Conservation (phyloP, 1,140 invertebrate genomes). For the Aphelinus certus region DNA sequence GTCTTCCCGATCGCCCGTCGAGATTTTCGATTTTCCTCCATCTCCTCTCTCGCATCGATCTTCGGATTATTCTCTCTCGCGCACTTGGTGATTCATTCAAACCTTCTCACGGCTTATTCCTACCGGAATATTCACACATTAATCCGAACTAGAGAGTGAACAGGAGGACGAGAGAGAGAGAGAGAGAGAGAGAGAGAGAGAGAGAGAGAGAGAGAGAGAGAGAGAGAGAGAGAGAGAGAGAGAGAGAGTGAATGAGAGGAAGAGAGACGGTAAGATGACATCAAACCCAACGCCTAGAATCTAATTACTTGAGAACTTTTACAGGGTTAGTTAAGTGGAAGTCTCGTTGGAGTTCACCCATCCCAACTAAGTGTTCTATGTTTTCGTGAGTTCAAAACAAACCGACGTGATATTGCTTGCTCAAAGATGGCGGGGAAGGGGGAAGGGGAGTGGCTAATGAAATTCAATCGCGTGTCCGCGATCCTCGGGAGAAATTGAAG, state of each 20-base stretch:
- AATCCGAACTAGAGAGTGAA: conserved; percentile 15
- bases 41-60: neutral
- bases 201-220: neutral
- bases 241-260: neutral
- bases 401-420: conserved; percentile 11
- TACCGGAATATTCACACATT: conserved; percentile 14
- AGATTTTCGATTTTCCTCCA: neutral
- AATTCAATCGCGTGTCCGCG: conserved; percentile 23
- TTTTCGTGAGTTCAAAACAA: conserved; percentile 7
- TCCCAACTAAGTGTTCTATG: too few species aligned
- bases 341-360: conserved; percentile 12
- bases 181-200: too few species aligned
- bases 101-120: neutral
- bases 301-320: conserved; percentile 40
- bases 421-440: neutral
- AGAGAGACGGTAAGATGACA: neutral
- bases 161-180: too few species aligned
- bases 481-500: neutral
- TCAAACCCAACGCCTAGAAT: conserved; percentile 31
- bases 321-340: conserved; percentile 36
- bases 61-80: too few species aligned
- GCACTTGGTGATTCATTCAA: too few species aligned
- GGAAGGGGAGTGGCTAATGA: neutral
- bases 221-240: neutral
- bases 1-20: too few species aligned